phyloP scores from a whole-genome alignment of 2,797 vertebrate species.

The Macropus fuliginosus region DNA sequence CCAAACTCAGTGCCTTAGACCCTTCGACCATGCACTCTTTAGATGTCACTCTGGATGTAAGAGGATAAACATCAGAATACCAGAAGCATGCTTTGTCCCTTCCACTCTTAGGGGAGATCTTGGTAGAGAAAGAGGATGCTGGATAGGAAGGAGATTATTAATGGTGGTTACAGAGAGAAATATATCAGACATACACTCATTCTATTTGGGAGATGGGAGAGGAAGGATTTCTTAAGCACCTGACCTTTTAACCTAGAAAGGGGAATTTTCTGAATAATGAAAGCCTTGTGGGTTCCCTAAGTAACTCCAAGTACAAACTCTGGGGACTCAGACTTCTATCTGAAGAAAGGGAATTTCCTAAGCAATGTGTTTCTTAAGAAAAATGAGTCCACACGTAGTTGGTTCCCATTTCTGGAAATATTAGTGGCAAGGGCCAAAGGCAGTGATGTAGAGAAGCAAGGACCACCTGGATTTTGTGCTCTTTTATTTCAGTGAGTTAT shows the following conservation, averaged over 20 bases:
- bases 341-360: not conserved
- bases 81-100: not conserved
- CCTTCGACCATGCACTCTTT: not conserved
- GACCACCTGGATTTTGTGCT: not conserved
- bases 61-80: not conserved
- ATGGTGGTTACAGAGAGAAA: not conserved
- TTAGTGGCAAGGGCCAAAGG: not conserved
- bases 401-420: not conserved
- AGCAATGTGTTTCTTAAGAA: not conserved
- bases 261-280: not conserved
- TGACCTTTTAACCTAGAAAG: not conserved
- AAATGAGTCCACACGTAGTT: not conserved
- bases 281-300: not conserved
- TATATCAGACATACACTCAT: not conserved
- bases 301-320: not conserved
- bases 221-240: not conserved
- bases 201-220: not conserved
- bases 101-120: not conserved
- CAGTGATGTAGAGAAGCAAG: not conserved
- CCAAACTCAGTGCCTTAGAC: not conserved
- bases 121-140: not conserved
- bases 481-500: not conserved
- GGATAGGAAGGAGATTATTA: not conserved
- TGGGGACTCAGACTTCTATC: not conserved
- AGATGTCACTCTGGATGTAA: not conserved